Percentiles rank a stretch among this genome's conserved stretches.
Conservation (phyloP, 2,797 vertebrate genomes). For the Clarias platycephalus region DNA sequence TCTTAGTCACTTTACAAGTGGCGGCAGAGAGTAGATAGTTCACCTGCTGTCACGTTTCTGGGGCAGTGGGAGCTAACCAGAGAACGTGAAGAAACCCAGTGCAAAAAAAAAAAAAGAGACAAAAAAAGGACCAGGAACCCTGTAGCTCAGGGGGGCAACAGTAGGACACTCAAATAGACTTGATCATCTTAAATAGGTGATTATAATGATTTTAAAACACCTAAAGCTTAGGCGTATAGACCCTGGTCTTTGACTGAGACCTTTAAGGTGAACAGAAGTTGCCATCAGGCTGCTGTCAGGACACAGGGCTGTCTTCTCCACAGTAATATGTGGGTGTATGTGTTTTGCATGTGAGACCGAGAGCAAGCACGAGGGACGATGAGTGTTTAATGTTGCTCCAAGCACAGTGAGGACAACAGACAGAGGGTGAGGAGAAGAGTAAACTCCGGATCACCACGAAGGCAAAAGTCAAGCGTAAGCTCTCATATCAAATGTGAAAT, state of each 20-base stretch:
- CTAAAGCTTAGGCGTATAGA: not conserved
- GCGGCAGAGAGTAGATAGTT: not conserved
- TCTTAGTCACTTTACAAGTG: not conserved
- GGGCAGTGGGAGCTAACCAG: not conserved
- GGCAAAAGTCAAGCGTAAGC: slow-evolving; percentile 46
- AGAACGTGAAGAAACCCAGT: not conserved
- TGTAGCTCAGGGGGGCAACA: not conserved
- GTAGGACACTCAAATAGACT: not conserved
- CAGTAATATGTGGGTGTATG: not conserved
- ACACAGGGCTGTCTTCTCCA: no score
- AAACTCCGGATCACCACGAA: slow-evolving; percentile 44
- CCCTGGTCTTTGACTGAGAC: not conserved
- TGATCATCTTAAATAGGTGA: not conserved
- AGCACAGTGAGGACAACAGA: slow-evolving; percentile 30
- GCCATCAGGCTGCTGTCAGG: slow-evolving; percentile 50
- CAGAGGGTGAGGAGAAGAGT: slow-evolving; percentile 52
- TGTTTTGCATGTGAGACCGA: slow-evolving; percentile 15
- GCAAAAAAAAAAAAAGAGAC: not conserved
- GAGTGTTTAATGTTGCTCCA: slow-evolving; percentile 16
- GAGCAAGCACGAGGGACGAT: slow-evolving; percentile 6
- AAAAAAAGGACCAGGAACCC: not conserved
- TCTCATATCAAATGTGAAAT: slow-evolving; percentile 22
- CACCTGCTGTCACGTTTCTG: not conserved
- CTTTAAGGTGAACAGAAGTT: slow-evolving; percentile 31
- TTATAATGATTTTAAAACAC: not conserved